Evolutionary conservation across 2,888 invertebrate genomes (phyloP).

Genomic region (Amblyjoppa proteus): DNA sequence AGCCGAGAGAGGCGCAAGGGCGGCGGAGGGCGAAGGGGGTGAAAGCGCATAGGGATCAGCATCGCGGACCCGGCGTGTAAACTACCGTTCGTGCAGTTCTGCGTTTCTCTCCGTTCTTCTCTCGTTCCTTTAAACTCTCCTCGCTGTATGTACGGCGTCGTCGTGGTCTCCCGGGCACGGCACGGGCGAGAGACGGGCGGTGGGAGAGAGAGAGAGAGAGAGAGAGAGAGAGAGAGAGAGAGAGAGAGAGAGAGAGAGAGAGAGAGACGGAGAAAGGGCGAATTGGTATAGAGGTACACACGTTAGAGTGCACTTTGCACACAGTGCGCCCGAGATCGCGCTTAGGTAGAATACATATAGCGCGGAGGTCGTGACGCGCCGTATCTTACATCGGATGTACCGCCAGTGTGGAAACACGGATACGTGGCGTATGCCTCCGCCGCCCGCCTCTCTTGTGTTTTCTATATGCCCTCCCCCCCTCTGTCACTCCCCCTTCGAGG

Average conservation of each 20-base stretch:
- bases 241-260: too few species aligned
- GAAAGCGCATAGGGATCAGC: constrained; percentile 63
- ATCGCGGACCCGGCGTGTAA: constrained; percentile 62
- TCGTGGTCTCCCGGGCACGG: constrained; percentile 32
- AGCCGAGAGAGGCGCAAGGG: constrained; percentile 45
- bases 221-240: constrained; percentile 28
- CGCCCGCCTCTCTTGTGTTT: constrained; percentile 66
- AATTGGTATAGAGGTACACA: constrained; percentile 71
- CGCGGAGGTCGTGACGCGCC: constrained; percentile 83
- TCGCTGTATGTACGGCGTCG: constrained; percentile 32
- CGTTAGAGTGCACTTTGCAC: constrained; percentile 78
- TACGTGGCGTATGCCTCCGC: constrained; percentile 74
- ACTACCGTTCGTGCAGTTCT: constrained; percentile 65
- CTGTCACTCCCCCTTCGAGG: constrained; percentile 53
- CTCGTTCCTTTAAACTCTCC: constrained; percentile 45
- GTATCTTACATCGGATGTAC: constrained; percentile 84
- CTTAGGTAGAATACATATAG: constrained; percentile 74
- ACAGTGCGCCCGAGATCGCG: constrained; percentile 70
- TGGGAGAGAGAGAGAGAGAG: constrained; percentile 8
- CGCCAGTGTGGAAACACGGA: constrained; percentile 84
- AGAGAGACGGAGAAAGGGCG: constrained; percentile 20
- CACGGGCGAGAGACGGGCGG: background rate
- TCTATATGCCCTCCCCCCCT: constrained; percentile 30
- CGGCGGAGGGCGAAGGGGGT: constrained; percentile 52
- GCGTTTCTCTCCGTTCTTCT: constrained; percentile 36